Conservation (phyloP, 2,888 invertebrate genomes). For the Lepas anatifera region DNA sequence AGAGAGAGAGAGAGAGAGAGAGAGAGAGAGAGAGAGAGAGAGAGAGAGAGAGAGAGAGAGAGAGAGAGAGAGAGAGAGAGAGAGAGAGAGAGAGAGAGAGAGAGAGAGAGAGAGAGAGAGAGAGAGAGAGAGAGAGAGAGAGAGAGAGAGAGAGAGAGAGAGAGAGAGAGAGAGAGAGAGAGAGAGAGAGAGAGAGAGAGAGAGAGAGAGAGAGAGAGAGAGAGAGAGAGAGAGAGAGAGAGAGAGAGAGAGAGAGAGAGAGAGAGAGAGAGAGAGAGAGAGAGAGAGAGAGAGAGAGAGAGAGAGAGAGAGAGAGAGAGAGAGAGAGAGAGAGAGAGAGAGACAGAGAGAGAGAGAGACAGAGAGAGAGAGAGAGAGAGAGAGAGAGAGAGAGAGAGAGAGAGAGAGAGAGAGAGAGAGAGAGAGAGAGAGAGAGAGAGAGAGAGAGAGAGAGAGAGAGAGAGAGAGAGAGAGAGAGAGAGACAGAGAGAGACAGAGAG, state of each 20-base stretch:
- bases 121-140: no score
- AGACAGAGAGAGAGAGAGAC: constrained; percentile 6
- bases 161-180: not conserved
- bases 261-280: constrained; percentile 3
- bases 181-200: not conserved
- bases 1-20: no score
- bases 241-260: not conserved
- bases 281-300: not conserved
- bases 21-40: no score
- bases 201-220: not conserved
- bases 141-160: not conserved
- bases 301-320: not conserved
- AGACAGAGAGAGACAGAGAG: no score
- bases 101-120: no score
- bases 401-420: not conserved
- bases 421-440: not conserved
- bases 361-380: not conserved
- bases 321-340: not conserved
- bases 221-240: not conserved
- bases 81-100: no score
- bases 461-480: no score
- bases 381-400: not conserved
- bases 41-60: no score
- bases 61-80: no score
- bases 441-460: no score